Percentiles rank a stretch among this genome's conserved stretches.
Evolutionary conservation across 2,888 invertebrate genomes (phyloP).

Genomic region (Eilema griseolum): DNA sequence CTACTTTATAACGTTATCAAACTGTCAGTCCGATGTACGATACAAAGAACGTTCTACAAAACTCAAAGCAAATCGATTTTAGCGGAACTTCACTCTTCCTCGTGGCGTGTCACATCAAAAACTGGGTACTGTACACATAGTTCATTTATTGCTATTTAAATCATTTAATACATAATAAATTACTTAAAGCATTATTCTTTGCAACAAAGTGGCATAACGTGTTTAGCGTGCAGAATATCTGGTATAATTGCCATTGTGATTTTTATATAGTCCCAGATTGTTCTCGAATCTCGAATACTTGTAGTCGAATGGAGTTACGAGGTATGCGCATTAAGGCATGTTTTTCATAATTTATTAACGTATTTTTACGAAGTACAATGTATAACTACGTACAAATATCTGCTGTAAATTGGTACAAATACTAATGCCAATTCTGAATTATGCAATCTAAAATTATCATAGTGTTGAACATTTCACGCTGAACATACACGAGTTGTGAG

Average conservation of each 20-base stretch:
- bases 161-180: background rate
- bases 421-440: background rate
- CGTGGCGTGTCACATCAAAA: no score
- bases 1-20: no score
- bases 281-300: no score
- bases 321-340: no score
- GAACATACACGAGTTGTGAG: no score
- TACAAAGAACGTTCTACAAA: background rate
- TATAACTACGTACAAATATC: background rate
- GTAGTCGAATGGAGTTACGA: no score
- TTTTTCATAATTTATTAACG: background rate
- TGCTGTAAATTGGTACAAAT: no score
- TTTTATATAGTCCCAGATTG: background rate
- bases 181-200: background rate
- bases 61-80: background rate
- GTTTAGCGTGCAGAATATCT: background rate
- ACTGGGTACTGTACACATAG: background rate
- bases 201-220: background rate
- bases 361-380: background rate
- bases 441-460: background rate
- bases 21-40: no score
- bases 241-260: background rate
- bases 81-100: background rate
- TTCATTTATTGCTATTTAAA: background rate
- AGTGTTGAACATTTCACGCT: no score